Conservation (phyloP, 2,797 vertebrate species). For the Triplophysa yarkandensis region DNA sequence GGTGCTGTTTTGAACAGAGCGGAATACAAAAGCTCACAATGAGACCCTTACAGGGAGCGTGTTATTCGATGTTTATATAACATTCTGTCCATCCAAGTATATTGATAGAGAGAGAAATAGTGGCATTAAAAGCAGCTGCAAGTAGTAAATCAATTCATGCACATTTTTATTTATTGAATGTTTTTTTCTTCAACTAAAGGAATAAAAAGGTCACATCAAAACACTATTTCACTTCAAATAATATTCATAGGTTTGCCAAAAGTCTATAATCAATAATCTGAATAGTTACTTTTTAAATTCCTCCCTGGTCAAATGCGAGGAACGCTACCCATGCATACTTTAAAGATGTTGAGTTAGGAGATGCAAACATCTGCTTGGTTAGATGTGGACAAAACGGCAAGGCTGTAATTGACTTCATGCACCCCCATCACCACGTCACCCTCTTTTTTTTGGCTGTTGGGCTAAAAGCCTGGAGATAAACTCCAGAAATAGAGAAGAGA, state of each 20-base stretch:
- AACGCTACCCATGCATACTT: too few species aligned
- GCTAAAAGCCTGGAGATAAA: conserved; percentile 67
- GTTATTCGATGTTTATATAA: not conserved
- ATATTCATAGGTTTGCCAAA: too few species aligned
- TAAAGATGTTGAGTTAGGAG: not conserved
- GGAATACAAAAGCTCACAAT: not conserved
- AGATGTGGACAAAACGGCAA: conserved; percentile 21
- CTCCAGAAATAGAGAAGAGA: conserved; percentile 71
- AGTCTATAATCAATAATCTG: too few species aligned
- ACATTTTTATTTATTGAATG: too few species aligned
- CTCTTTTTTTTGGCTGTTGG: conserved; percentile 58
- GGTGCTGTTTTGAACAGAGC: not conserved
- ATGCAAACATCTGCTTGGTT: conserved; percentile 8
- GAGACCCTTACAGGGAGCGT: not conserved
- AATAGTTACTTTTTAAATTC: too few species aligned
- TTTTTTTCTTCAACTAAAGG: too few species aligned
- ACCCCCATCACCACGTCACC: conserved; percentile 28
- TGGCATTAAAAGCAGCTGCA: too few species aligned
- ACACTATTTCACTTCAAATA: too few species aligned
- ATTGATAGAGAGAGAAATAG: too few species aligned
- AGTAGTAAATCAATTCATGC: too few species aligned
- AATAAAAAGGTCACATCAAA: too few species aligned
- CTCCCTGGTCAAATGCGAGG: too few species aligned
- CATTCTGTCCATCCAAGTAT: not conserved
- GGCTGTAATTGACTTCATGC: conserved; percentile 34